Conservation (phyloP, 2,113 vertebrate genomes). For the Tyto alba region DNA sequence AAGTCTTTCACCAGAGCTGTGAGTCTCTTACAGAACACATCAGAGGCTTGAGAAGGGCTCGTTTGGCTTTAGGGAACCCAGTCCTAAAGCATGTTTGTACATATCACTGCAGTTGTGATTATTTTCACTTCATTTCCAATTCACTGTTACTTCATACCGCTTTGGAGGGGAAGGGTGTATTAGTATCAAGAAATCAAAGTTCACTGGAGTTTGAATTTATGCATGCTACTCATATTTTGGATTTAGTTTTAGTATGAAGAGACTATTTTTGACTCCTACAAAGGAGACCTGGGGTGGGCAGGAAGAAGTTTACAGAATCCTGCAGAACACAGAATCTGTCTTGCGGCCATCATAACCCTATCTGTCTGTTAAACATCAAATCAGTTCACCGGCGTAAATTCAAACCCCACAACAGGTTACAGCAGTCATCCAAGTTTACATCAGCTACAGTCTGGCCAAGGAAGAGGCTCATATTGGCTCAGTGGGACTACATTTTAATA, state of each 20-base stretch:
- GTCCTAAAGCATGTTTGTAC: background rate
- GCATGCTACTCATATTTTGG: background rate
- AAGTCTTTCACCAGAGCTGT: background rate
- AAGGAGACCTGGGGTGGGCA: background rate
- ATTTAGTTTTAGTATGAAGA: background rate
- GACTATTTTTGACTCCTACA: background rate
- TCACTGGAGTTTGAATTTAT: background rate
- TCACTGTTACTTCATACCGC: background rate
- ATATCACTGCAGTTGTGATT: background rate
- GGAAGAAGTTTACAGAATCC: background rate
- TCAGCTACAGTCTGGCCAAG: background rate
- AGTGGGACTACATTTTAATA: background rate
- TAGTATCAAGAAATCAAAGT: background rate
- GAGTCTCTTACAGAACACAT: background rate
- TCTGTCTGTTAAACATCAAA: background rate
- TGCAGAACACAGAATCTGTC: background rate
- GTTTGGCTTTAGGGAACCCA: background rate
- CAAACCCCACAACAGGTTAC: background rate
- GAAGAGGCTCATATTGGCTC: background rate
- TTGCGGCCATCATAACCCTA: background rate
- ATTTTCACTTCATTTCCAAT: background rate
- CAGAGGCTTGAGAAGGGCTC: background rate
- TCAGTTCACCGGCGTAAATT: background rate
- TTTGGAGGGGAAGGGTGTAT: background rate
- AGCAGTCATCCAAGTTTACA: background rate